These are phyloP conservation scores for Cottus gobio DNA, from an alignment of 2,113 vertebrate genomes.

Conservation along the genomic window DNA sequence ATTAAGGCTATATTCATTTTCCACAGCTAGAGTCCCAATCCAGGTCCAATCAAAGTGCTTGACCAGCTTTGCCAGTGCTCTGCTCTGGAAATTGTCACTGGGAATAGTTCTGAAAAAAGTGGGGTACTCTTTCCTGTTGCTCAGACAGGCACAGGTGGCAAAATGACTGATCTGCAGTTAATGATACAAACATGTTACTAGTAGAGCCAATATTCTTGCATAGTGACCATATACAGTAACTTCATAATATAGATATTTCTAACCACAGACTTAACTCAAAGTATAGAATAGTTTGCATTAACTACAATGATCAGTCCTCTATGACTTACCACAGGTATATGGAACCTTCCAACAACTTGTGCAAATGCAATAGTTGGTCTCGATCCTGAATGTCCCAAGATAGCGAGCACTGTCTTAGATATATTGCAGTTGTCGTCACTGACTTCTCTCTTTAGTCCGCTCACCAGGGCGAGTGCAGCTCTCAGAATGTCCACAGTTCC, in stretches of 20 bases:
- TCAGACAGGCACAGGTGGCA: slow-evolving; percentile 84
- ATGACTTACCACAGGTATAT: slow-evolving; percentile 82
- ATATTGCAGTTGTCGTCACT: slow-evolving; percentile 65
- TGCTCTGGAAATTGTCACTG: slow-evolving; percentile 84
- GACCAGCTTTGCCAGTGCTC: slow-evolving; percentile 81
- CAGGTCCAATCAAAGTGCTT: slow-evolving; percentile 85
- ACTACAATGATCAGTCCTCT: background rate
- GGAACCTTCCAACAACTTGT: slow-evolving; percentile 75
- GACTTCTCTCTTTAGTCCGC: slow-evolving; percentile 59
- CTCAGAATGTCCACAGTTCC: slow-evolving; percentile 81
- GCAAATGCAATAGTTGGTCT: slow-evolving; percentile 81
- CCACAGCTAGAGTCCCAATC: slow-evolving; percentile 81
- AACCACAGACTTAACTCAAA: background rate
- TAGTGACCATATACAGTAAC: background rate
- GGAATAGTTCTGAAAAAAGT: slow-evolving; percentile 86
- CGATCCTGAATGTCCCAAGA: slow-evolving; percentile 85
- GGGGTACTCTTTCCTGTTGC: slow-evolving; percentile 81
- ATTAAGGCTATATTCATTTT: slow-evolving; percentile 81
- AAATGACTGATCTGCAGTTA: slow-evolving; percentile 83
- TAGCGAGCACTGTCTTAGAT: slow-evolving; percentile 72
- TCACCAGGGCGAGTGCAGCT: slow-evolving; percentile 78
- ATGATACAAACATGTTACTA: slow-evolving; percentile 27
- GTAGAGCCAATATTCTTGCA: background rate
- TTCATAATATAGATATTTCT: background rate
- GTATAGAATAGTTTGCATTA: background rate